phyloP scores from a whole-genome alignment of 2,113 vertebrate genomes.

The Tapirus terrestris region DNA sequence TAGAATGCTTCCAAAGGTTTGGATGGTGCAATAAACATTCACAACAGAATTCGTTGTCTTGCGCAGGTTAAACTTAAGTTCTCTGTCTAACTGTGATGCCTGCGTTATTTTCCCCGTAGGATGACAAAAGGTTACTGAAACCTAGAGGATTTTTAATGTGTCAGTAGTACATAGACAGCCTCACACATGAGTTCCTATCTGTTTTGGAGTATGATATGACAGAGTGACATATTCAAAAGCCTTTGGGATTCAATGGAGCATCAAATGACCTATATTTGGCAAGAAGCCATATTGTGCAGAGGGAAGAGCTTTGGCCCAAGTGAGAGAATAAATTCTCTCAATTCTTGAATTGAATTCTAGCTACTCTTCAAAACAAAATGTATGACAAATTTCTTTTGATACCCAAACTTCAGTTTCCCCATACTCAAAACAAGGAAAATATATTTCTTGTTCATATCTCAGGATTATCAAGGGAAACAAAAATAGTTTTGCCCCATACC shows the following conservation, averaged over 20 bases:
- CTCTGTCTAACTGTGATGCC: not conserved
- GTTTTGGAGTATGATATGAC: constrained; percentile 33
- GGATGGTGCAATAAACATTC: constrained; percentile 39
- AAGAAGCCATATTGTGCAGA: not conserved
- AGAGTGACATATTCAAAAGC: not conserved
- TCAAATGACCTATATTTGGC: not conserved
- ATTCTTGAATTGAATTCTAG: constrained; percentile 4
- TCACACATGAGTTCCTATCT: not conserved
- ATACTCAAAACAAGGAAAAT: not conserved
- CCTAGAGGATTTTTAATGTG: not conserved
- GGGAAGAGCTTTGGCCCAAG: not conserved
- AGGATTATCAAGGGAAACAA: not conserved
- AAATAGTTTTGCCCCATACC: not conserved
- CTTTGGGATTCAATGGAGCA: not conserved
- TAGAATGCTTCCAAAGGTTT: constrained; percentile 57
- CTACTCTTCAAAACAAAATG: not conserved
- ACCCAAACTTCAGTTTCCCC: not conserved
- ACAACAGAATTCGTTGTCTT: constrained; percentile 38
- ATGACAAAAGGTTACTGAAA: not conserved
- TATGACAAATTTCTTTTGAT: not conserved
- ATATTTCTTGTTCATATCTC: not conserved
- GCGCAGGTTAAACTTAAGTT: constrained; percentile 49
- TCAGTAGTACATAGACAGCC: not conserved
- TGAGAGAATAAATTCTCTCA: not conserved
- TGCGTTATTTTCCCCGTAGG: not conserved